These are phyloP conservation scores for Eupristina koningsbergeri DNA, from an alignment of 1,140 invertebrate species.

Conservation along the genomic window DNA sequence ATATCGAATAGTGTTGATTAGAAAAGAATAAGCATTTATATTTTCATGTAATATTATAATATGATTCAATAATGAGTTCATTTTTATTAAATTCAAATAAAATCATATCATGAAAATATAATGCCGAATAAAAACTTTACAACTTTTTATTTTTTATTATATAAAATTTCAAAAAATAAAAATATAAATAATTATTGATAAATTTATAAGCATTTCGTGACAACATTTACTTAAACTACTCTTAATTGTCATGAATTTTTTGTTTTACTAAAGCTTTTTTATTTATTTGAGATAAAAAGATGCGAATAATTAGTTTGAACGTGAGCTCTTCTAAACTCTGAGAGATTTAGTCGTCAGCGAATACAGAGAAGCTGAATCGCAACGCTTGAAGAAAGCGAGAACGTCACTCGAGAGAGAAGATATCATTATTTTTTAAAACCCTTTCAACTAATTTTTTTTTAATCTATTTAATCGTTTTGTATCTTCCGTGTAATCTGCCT, in stretches of 20 bases:
- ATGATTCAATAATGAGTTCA: too few species aligned
- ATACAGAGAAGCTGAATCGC: constrained; percentile 11
- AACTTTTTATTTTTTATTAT: too few species aligned
- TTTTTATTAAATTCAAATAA: too few species aligned
- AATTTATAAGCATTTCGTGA: neutral
- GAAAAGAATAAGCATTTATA: too few species aligned
- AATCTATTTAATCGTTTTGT: neutral
- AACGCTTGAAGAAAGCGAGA: neutral
- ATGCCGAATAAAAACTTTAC: too few species aligned
- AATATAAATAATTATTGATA: neutral
- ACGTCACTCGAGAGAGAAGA: neutral
- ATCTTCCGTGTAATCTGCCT: neutral
- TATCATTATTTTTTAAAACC: neutral
- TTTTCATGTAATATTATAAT: too few species aligned
- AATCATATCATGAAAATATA: too few species aligned
- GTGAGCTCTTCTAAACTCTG: neutral
- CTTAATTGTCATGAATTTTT: neutral
- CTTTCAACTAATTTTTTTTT: neutral
- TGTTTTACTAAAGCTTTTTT: neutral
- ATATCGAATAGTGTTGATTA: too few species aligned
- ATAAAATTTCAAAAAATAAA: too few species aligned
- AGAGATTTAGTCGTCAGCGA: neutral
- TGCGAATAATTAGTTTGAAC: neutral
- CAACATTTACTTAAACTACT: neutral
- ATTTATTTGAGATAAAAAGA: neutral